phyloP scores from a whole-genome alignment of 2,797 vertebrate species.

The Pseudomugil gertrudae region DNA sequence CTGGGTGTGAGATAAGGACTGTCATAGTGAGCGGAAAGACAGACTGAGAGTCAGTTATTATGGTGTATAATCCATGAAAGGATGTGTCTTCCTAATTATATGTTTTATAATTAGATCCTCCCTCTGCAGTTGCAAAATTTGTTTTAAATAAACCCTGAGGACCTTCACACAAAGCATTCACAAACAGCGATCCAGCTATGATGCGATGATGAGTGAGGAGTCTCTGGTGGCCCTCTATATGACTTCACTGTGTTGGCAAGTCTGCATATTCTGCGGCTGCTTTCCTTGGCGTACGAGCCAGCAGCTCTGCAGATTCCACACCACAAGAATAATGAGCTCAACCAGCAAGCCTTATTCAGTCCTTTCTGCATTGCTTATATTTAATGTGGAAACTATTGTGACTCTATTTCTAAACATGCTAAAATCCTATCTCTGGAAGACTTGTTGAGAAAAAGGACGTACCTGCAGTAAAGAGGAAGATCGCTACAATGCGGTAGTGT shows the following conservation, averaged over 20 bases:
- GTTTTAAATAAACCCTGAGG: constrained; percentile 20
- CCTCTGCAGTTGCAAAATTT: constrained; percentile 26
- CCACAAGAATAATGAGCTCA: constrained; percentile 72
- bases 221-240: constrained; percentile 40
- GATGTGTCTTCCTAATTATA: constrained; percentile 33
- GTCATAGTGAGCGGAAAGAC: constrained; percentile 9
- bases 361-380: constrained; percentile 25
- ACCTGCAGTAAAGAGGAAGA: constrained; percentile 87
- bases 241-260: constrained; percentile 66
- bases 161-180: constrained; percentile 19
- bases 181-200: constrained; percentile 23
- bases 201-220: constrained; percentile 35
- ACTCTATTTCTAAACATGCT: constrained; percentile 23
- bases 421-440: neutral
- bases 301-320: constrained; percentile 55
- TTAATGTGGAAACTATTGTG: constrained; percentile 50
- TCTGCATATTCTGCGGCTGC: constrained; percentile 69
- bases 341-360: constrained; percentile 38
- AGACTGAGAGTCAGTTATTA: constrained; percentile 21
- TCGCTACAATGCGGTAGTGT: constrained; percentile 81
- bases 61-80: neutral
- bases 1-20: neutral
- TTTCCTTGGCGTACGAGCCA: constrained; percentile 60
- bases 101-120: constrained; percentile 38
- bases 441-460: constrained; percentile 11